Conservation (phyloP, 2,113 vertebrate genomes). For the Rhea pennata region DNA sequence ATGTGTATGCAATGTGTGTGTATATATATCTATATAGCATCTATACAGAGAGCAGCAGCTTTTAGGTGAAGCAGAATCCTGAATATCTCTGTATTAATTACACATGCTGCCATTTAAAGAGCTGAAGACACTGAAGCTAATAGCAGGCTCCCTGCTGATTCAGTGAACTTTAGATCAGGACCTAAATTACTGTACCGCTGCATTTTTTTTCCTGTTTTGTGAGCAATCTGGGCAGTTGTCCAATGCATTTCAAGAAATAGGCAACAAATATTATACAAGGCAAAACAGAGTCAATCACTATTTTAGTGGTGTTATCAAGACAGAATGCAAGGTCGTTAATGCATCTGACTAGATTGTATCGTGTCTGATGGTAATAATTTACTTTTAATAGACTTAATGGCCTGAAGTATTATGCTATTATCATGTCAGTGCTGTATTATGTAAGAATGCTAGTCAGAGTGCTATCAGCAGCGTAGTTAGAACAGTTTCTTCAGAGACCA, state of each 20-base stretch:
- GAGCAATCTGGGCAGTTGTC: not conserved
- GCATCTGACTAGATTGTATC: slow-evolving; percentile 16
- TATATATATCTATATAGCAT: not conserved
- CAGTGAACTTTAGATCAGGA: not conserved
- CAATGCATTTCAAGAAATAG: not conserved
- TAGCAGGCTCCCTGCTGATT: not conserved
- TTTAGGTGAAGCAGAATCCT: not conserved
- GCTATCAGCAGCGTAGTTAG: not conserved
- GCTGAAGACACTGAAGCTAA: not conserved
- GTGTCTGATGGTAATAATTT: slow-evolving; percentile 48
- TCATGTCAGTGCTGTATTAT: slow-evolving; percentile 31
- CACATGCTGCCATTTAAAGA: not conserved
- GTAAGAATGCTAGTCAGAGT: not conserved
- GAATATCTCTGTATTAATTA: not conserved
- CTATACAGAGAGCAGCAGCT: not conserved
- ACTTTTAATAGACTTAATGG: slow-evolving; percentile 56
- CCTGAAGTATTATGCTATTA: slow-evolving; percentile 53
- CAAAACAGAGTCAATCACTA: not conserved
- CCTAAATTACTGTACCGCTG: not conserved
- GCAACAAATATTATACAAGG: not conserved
- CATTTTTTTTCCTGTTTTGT: not conserved
- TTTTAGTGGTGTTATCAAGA: slow-evolving; percentile 20
- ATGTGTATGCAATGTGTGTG: not conserved
- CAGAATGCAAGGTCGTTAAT: slow-evolving; percentile 24
- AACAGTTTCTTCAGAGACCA: not conserved